Evolutionary conservation across 1,140 invertebrate genomes (phyloP).

Genomic region (Ctenoplectra terminalis): DNA sequence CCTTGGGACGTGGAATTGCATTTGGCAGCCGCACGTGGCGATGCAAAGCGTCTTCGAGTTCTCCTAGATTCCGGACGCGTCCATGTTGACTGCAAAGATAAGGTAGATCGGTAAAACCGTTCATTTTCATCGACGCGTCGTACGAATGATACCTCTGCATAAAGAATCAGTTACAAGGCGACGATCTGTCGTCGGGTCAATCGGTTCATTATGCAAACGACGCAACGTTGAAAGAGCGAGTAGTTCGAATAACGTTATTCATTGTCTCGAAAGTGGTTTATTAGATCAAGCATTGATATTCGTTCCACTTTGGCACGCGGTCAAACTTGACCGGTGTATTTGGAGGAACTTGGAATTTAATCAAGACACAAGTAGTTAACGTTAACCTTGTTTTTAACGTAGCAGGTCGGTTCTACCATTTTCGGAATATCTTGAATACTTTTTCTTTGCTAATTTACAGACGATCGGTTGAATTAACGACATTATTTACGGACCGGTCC

Average conservation of each 20-base stretch:
- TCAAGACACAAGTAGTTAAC: constrained; percentile 4
- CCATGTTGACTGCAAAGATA: constrained; percentile 96
- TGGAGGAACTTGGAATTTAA: constrained; percentile 21
- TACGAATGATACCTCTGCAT: not conserved
- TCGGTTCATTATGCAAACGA: constrained; percentile 52
- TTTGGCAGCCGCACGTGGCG: constrained; percentile 92
- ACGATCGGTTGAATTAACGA: constrained; percentile 24
- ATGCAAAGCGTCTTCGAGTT: constrained; percentile 88
- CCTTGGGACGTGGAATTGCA: constrained; percentile 95
- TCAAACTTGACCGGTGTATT: constrained; percentile 10
- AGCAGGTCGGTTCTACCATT: not conserved
- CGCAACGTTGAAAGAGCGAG: constrained; percentile 16
- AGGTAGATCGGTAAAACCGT: constrained; percentile 84
- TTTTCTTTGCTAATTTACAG: constrained; percentile 7
- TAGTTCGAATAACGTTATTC: constrained; percentile 32
- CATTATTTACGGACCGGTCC: constrained; percentile 1
- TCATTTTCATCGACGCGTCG: not conserved
- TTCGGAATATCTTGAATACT: not conserved
- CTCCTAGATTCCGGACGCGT: constrained; percentile 96
- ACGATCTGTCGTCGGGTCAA: constrained; percentile 43
- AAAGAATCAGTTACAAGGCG: constrained; percentile 14
- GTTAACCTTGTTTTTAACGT: not conserved
- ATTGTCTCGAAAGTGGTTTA: constrained; percentile 59
- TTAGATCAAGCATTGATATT: constrained; percentile 57
- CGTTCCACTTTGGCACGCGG: constrained; percentile 38